These are phyloP conservation scores for Macrosoma leucophasiata DNA, from an alignment of 2,888 invertebrate genomes.

Conservation along the genomic window DNA sequence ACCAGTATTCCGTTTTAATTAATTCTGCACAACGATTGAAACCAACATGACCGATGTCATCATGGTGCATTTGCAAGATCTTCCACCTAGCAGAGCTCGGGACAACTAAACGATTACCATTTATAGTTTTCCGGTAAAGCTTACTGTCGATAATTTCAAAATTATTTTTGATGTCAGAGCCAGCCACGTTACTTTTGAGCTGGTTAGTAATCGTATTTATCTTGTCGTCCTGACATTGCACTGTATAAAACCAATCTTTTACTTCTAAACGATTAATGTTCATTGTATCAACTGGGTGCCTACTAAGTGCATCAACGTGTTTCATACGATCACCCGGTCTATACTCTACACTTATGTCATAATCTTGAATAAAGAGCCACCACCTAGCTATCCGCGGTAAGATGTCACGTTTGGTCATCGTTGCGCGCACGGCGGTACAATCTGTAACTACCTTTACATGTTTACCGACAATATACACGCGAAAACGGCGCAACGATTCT, in stretches of 20 bases:
- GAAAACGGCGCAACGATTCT: constrained; percentile 28
- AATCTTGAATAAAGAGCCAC: constrained; percentile 34
- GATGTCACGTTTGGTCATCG: constrained; percentile 29
- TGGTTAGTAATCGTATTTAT: constrained; percentile 16
- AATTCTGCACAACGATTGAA: too few species aligned
- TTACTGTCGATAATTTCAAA: constrained; percentile 18
- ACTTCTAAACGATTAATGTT: constrained; percentile 22
- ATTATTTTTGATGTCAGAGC: constrained; percentile 20
- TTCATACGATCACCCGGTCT: constrained; percentile 31
- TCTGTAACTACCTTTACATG: constrained; percentile 28
- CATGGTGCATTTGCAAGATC: too few species aligned
- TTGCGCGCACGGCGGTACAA: constrained; percentile 32
- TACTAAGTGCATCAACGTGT: constrained; percentile 39
- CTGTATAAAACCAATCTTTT: constrained; percentile 27
- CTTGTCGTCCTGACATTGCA: constrained; percentile 24
- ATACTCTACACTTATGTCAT: constrained; percentile 34
- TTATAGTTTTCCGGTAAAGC: too few species aligned
- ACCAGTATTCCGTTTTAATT: too few species aligned
- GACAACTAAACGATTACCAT: too few species aligned
- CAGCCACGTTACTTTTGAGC: constrained; percentile 3
- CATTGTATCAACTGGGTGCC: constrained; percentile 25
- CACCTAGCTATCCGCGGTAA: constrained; percentile 33
- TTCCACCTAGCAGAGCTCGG: too few species aligned
- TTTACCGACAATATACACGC: constrained; percentile 28
- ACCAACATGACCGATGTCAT: too few species aligned